These are phyloP conservation scores for Eulimnadia texana DNA, from an alignment of 1,140 invertebrate genomes.

Conservation along the genomic window DNA sequence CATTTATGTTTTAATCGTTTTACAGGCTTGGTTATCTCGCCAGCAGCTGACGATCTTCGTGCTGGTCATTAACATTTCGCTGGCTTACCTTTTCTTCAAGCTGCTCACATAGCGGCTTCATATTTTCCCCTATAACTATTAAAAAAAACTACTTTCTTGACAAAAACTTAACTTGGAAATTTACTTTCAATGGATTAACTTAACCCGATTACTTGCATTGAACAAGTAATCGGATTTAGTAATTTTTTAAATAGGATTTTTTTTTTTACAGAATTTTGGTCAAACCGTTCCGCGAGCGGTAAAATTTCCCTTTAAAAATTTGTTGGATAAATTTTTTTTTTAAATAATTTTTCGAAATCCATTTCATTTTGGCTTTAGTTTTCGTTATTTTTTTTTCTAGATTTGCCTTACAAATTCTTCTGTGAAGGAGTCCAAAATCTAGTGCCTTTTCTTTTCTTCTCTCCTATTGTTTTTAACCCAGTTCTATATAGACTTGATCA, in stretches of 20 bases:
- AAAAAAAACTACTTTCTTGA: neutral
- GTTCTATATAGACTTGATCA: neutral
- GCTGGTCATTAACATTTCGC: constrained; percentile 85
- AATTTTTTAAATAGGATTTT: too few species aligned
- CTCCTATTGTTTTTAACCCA: neutral
- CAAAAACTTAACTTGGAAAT: too few species aligned
- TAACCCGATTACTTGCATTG: too few species aligned
- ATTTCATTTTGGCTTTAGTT: neutral
- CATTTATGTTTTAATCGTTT: constrained; percentile 23
- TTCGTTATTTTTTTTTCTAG: neutral
- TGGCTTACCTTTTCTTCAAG: constrained; percentile 95
- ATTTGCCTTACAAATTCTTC: neutral
- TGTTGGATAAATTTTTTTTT: neutral
- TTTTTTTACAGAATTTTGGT: too few species aligned
- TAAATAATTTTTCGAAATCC: neutral
- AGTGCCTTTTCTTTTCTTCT: neutral
- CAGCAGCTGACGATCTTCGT: constrained; percentile 91
- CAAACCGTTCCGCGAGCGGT: too few species aligned
- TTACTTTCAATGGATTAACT: too few species aligned
- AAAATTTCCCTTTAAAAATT: neutral
- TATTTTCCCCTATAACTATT: neutral
- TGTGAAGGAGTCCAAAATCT: neutral
- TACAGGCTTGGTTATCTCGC: constrained; percentile 93
- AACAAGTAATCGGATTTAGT: too few species aligned
- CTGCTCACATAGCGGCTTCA: constrained; percentile 54